Conservation (phyloP, 1,140 invertebrate genomes). For the Diabrotica virgifera region DNA sequence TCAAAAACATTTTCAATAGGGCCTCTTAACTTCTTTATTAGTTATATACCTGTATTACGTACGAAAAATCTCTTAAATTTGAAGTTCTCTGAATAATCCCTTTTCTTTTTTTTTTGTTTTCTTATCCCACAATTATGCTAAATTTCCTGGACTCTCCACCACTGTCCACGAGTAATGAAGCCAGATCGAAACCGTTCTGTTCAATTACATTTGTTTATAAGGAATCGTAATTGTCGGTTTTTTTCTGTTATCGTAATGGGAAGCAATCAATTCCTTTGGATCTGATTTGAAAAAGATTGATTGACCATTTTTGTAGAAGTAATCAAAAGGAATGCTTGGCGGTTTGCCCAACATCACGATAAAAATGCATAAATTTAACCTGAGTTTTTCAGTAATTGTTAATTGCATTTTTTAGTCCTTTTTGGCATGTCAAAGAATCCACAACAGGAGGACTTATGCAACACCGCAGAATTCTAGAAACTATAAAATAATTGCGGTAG, state of each 20-base stretch:
- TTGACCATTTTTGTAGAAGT: slow-evolving; percentile 2
- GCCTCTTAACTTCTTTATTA: too few species aligned
- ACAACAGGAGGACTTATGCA: too few species aligned
- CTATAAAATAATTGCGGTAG: too few species aligned
- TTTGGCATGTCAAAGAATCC: background rate
- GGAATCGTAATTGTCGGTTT: slow-evolving; percentile 7
- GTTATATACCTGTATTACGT: too few species aligned
- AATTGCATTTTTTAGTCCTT: background rate
- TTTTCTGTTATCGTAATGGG: background rate
- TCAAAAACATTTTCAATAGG: too few species aligned
- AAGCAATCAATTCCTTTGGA: background rate
- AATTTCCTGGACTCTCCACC: too few species aligned
- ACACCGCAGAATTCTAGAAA: too few species aligned
- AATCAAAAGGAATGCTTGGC: background rate
- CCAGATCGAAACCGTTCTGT: background rate
- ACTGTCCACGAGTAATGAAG: background rate
- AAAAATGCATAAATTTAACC: background rate
- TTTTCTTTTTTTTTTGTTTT: too few species aligned
- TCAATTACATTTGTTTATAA: slow-evolving; percentile 4
- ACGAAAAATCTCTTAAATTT: too few species aligned
- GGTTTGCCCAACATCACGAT: background rate
- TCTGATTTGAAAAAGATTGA: slow-evolving; percentile 3
- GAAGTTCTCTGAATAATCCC: too few species aligned
- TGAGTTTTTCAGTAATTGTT: background rate
- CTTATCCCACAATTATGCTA: too few species aligned